Base-by-base conservation (phyloP, 1,140 invertebrate species). In the Caenorhabditis remanei region DNA sequence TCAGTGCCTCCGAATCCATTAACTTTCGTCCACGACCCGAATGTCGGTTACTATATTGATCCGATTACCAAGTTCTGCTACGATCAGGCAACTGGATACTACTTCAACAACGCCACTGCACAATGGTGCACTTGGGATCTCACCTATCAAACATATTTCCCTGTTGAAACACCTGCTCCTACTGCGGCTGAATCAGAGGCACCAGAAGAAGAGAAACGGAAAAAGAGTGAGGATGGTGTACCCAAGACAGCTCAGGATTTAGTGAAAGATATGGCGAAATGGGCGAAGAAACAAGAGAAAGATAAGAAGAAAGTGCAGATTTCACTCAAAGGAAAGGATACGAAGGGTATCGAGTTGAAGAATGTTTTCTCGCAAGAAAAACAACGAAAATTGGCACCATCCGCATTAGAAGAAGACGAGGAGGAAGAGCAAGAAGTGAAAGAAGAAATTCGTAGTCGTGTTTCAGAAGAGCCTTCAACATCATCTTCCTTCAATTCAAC, bases 221-320 rank as follows among this genome's bases (percentile, higher is more conserved):
- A 93, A 85, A 93, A 93, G 89, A 92, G 90, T 89, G 90, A 84
- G 56, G 86, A 90, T 82, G 89, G 90, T 71, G 87, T 89, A 90
- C 97, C 99, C 94, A 98, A 98, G 94, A 96, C 98, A 19, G 98
- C 98, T 1, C 98, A 98, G 92, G 98, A 98, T 93, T 98, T 99
- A 90, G 97, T 97, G 0, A 98, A 98, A 93, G 95, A 97, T 91
- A 97, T 97, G 96, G 96, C 96, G 90, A 95, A 95, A 91, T 99
- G 98, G 98, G 98, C 98, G 0, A 97, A 98, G 92, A 97, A 96
- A 8, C 94, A 98, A 83, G 99, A 99, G 93, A 97, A 98, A 83
- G 99, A 99, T 93, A 97, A 98, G 91, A 97, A 97, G 93, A 99
- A 99, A 93, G 97, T 98, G 90, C 75, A 83, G 58, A 87, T 87